phyloP scores from a whole-genome alignment of 2,888 invertebrate species.

The Uloborus plumipes region DNA sequence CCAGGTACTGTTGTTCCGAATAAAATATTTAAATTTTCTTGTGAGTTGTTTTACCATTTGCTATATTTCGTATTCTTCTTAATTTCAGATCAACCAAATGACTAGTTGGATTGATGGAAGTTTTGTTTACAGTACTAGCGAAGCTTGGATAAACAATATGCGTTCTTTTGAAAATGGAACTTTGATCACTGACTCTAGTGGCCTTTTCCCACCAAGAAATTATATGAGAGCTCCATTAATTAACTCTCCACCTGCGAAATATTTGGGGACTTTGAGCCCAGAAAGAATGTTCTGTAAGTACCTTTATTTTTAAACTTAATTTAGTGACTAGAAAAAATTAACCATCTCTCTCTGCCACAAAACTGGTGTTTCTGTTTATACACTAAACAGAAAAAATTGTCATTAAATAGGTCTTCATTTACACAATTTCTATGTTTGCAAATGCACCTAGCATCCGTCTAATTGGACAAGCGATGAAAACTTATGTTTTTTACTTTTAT shows the following conservation, averaged over 20 bases:
- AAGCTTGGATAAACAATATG: slow-evolving; percentile 97
- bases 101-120: slow-evolving; percentile 99
- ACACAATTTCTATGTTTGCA: too few species aligned
- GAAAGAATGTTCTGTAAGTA: slow-evolving; percentile 91
- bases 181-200: slow-evolving; percentile 76
- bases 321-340: too few species aligned
- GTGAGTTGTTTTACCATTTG: too few species aligned
- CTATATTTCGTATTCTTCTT: neutral
- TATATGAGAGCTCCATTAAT: slow-evolving; percentile 92
- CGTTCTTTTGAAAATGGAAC: slow-evolving; percentile 92
- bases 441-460: too few species aligned
- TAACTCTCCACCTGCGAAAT: slow-evolving; percentile 93
- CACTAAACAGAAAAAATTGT: too few species aligned
- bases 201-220: slow-evolving; percentile 77
- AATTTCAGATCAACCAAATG: slow-evolving; percentile 90
- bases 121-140: slow-evolving; percentile 97
- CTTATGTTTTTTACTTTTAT: too few species aligned
- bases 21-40: too few species aligned
- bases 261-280: slow-evolving; percentile 90
- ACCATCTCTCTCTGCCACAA: too few species aligned
- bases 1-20: too few species aligned
- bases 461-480: too few species aligned
- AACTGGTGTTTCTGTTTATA: too few species aligned
- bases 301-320: slow-evolving; percentile 14
- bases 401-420: too few species aligned